These are phyloP conservation scores for Cyrtodaria siliqua DNA, from an alignment of 2,888 invertebrate species.

Conservation along the genomic window DNA sequence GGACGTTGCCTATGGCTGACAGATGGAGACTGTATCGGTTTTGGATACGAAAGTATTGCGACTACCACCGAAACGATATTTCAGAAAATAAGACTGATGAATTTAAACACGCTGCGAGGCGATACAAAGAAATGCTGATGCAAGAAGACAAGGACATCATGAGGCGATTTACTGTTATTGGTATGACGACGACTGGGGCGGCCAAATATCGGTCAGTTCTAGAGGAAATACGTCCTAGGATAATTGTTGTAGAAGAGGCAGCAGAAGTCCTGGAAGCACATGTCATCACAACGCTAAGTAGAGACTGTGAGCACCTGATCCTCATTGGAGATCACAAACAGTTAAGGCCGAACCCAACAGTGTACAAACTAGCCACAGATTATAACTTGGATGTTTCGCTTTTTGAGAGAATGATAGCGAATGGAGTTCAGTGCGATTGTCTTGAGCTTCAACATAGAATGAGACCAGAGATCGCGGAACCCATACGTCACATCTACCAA, in stretches of 20 bases:
- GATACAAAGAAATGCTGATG: conserved; percentile 66
- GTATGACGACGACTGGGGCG: conserved; percentile 84
- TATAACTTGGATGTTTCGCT: conserved; percentile 92
- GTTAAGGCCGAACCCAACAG: conserved; percentile 91
- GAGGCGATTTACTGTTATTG: conserved; percentile 75
- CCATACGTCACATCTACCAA: conserved; percentile 75
- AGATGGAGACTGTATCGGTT: conserved; percentile 86
- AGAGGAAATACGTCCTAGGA: conserved; percentile 82
- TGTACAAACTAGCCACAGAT: conserved; percentile 89
- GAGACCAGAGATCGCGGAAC: conserved; percentile 83
- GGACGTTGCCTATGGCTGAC: conserved; percentile 75
- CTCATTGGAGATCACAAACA: conserved; percentile 95
- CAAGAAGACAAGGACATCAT: conserved; percentile 79
- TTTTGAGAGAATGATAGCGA: conserved; percentile 93
- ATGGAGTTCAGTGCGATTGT: conserved; percentile 88
- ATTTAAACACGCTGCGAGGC: conserved; percentile 67
- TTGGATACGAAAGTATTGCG: conserved; percentile 74
- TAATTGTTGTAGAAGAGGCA: conserved; percentile 92
- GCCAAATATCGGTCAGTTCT: conserved; percentile 78
- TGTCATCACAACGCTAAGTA: conserved; percentile 91
- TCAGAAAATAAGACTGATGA: conserved; percentile 59
- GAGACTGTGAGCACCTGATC: conserved; percentile 92
- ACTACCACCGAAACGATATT: conserved; percentile 44
- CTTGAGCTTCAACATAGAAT: conserved; percentile 89
- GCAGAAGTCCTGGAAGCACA: conserved; percentile 95